Percentiles rank a stretch among this genome's conserved stretches.
These are phyloP conservation scores for Phortica magna DNA, from an alignment of 2,888 invertebrate species.

Conservation along the genomic window DNA sequence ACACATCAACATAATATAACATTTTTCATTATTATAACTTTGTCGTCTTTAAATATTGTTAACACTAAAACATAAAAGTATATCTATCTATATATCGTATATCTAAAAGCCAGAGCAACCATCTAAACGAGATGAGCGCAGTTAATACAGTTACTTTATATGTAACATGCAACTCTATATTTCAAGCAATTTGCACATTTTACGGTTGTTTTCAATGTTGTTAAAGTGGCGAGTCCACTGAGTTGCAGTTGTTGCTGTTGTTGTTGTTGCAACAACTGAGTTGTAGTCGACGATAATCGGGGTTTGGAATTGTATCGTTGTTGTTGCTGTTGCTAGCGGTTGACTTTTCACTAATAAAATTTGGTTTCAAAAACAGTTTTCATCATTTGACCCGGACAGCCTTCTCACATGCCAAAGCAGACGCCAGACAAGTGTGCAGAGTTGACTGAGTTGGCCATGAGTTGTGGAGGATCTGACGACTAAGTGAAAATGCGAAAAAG, in stretches of 20 bases:
- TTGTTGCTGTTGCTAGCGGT: constrained; percentile 22
- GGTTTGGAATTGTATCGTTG: neutral
- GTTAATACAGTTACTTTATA: constrained; percentile 8
- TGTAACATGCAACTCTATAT: neutral
- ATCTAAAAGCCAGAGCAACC: neutral
- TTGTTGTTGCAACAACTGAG: neutral
- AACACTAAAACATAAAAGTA: too few relatives aligned
- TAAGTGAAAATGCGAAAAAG: neutral
- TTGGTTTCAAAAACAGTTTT: constrained; percentile 27
- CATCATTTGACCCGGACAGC: constrained; percentile 22
- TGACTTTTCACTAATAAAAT: constrained; percentile 52
- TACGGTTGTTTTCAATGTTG: constrained; percentile 39
- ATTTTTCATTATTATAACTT: too few relatives aligned
- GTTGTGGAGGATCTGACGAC: neutral
- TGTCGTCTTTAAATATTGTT: too few relatives aligned
- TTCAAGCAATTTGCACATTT: constrained; percentile 3
- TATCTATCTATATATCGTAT: too few relatives aligned
- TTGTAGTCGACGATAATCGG: too few relatives aligned
- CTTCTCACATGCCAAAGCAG: neutral
- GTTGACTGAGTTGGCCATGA: neutral
- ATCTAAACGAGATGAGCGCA: neutral
- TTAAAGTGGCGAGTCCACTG: constrained; percentile 11
- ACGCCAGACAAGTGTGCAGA: neutral
- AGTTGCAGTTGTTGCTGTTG: too few relatives aligned
- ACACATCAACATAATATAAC: too few relatives aligned